Base-by-base conservation (phyloP, 1,140 invertebrate species). In the Coelopa frigida region DNA sequence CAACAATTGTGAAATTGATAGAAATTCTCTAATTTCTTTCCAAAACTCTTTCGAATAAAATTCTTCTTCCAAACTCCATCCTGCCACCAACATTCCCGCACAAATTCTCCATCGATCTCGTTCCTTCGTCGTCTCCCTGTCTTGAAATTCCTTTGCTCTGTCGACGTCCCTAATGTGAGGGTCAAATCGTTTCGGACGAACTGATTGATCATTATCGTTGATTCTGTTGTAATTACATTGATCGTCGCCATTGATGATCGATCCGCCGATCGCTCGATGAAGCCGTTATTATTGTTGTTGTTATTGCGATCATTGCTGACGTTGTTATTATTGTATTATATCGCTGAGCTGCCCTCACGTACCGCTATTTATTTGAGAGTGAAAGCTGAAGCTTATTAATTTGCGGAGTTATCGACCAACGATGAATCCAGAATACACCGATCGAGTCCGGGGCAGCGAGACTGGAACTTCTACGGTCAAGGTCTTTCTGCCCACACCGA, bases 141-240 rank as follows among this genome's bases (percentile, higher is more conserved):
- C 7, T 7, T n/a, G n/a, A 29, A 29, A 7, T n/a, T 29, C 7
- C 27, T 29, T 29, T n/a, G n/a, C n/a, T n/a, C n/a, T n/a, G n/a
- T n/a, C n/a, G n/a, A n/a, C n/a, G n/a, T n/a, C n/a, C n/a, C n/a
- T 8, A 29, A 29, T 29, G 27, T 29, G 8, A 29, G 35, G 31
- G 31, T 35, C 31, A 44, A 35, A 44, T 35, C 42, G 27, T 29
- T 44, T 21, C 27, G 21, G 24, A 24, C 31, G 31, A 23, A 44
- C 35, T 44, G 31, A 35, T 35, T 44, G 42, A 22, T 35, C 42
- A 44, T 44, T 44, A 44, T 44, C 37, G 37, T 12, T 17, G 10
- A 38, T 38, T 38, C 17, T 36, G 17, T 36, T 36, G 33, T 8
- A 8, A 36, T 36, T 4, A 8, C 18, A 29, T 32, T 15, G 40